These are phyloP conservation scores for Alviniconcha marisindica DNA, from an alignment of 1,140 invertebrate species.

Conservation along the genomic window DNA sequence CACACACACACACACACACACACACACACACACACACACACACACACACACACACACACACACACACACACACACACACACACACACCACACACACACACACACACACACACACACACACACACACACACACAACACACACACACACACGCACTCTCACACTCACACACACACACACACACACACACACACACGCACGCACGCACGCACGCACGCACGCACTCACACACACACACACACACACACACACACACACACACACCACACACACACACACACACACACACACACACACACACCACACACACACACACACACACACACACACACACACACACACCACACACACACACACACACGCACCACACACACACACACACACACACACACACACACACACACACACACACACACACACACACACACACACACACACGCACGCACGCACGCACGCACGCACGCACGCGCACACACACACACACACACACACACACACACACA, in stretches of 20 bases:
- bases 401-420: background rate
- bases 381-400: too few relatives aligned
- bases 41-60: too few relatives aligned
- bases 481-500: conserved; percentile 1
- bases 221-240: background rate
- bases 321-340: too few relatives aligned
- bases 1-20: too few relatives aligned
- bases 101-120: too few relatives aligned
- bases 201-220: background rate
- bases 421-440: background rate
- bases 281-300: too few relatives aligned
- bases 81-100: too few relatives aligned
- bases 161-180: background rate
- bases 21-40: too few relatives aligned
- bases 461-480: background rate
- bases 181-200: background rate
- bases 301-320: too few relatives aligned
- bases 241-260: background rate
- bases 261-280: background rate
- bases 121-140: background rate
- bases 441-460: background rate
- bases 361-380: conserved; percentile 12
- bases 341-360: too few relatives aligned
- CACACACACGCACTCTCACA: background rate
- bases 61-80: too few relatives aligned